A percentile compares a stretch with the other conserved stretches of the same genome.
These are phyloP conservation scores for Temnothorax ravouxi DNA, from an alignment of 2,888 invertebrate genomes.

Conservation along the genomic window DNA sequence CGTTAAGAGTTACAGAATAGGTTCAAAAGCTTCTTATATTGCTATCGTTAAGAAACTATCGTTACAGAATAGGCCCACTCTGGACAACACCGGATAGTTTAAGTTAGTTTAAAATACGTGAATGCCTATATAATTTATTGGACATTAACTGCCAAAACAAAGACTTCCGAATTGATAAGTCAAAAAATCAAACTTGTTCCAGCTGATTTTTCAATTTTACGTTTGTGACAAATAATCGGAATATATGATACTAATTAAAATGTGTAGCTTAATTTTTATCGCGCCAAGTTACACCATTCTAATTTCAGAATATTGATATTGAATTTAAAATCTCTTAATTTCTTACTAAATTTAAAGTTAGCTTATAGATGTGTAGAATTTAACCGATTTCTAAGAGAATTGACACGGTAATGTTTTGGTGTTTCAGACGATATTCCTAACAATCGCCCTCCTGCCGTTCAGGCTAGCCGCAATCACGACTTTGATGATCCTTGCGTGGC, in stretches of 20 bases:
- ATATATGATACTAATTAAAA: too few species aligned
- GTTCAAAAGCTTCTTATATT: too few species aligned
- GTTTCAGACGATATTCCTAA: conserved; percentile 94
- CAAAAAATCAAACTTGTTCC: not conserved
- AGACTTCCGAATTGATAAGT: not conserved
- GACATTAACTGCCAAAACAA: not conserved
- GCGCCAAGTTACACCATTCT: too few species aligned
- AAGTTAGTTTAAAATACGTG: not conserved
- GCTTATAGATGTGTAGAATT: not conserved
- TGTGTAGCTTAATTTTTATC: too few species aligned
- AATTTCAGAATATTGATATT: too few species aligned
- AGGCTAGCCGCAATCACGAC: conserved; percentile 92
- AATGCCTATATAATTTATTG: not conserved
- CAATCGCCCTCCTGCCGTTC: conserved; percentile 94
- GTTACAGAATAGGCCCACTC: too few species aligned
- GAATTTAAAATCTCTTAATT: too few species aligned
- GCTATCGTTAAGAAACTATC: too few species aligned
- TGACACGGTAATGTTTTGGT: conserved; percentile 82
- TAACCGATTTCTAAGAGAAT: conserved; percentile 29
- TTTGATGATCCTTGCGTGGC: conserved; percentile 93
- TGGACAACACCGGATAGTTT: too few species aligned
- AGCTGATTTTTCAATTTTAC: not conserved
- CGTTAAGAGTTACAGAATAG: too few species aligned
- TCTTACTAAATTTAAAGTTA: too few species aligned
- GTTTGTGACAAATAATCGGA: not conserved